Base-by-base conservation (phyloP, 2,113 vertebrate genomes). In the Pedetes capensis region DNA sequence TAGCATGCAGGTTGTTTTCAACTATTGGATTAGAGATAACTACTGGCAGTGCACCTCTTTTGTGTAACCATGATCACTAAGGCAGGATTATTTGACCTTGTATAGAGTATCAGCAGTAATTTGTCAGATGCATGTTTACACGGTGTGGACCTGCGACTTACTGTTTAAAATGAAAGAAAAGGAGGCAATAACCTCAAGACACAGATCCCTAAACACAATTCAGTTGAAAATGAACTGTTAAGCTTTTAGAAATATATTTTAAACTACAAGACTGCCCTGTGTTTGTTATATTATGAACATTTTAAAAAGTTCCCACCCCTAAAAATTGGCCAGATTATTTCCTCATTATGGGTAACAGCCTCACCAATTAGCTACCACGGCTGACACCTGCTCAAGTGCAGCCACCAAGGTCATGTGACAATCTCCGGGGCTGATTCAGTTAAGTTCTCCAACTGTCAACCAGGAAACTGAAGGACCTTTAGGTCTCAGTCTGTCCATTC, bases 301-400 rank as follows among this genome's bases (percentile, higher is more conserved):
- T 98, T 97, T 97, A 98, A 98, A 98, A 99, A 98, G 98, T 97
- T 94, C 98, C 98, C 98, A 94, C 97, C 97, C 98, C 97, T 98
- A 98, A 98, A 98, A 98, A 98, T 97, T 96, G 95, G 97, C 97
- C 97, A 96, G 42, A 91, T 94, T 74, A 76, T 91, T 96, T 97
- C 97, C 94, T 98, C 87, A 0, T 75, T 9, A 61, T 34, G 87
- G 84, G 49, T 66, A 95, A 96, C 94, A 94, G 96, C 96, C 91
- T 97, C 96, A 96, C 89, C 87, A 90, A 93, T 95, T 97, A 92
- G 96, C 92, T 91, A 92, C 91, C 87, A 82, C 51, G 92, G 85
- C 42, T 69, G 96, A 97, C 64, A 89, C 93, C 88, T 91, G 61
- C 88, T 96, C 12, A 86, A 87, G 68, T 47, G 69, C 87, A 97